These are phyloP conservation scores for Leucoma salicis DNA, from an alignment of 2,888 invertebrate species.

Conservation along the genomic window DNA sequence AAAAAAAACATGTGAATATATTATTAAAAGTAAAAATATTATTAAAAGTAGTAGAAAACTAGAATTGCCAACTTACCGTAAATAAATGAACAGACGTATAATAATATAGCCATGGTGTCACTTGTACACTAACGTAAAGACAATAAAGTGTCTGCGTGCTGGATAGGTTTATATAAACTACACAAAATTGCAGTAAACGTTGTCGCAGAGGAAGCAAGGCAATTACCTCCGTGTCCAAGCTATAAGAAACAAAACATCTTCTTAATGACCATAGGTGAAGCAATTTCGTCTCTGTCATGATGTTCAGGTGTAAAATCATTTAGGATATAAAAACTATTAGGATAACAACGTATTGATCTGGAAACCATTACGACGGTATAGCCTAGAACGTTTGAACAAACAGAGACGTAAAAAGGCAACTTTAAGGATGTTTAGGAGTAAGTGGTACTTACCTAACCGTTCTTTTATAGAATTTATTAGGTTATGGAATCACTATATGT, in stretches of 20 bases:
- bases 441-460: too few species aligned
- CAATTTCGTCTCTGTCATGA: slow-evolving; percentile 17
- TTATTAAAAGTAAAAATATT: too few species aligned
- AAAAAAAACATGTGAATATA: too few species aligned
- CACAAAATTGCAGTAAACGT: slow-evolving; percentile 68
- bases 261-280: slow-evolving; percentile 22
- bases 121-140: slow-evolving; percentile 31
- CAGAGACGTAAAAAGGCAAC: too few species aligned
- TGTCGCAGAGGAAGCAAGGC: slow-evolving; percentile 66
- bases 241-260: slow-evolving; percentile 39
- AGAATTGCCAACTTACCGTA: slow-evolving; percentile 50
- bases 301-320: slow-evolving; percentile 10
- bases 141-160: slow-evolving; percentile 56
- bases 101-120: slow-evolving; percentile 48
- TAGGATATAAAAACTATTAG: too few species aligned
- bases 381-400: too few species aligned
- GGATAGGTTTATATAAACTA: slow-evolving; percentile 67
- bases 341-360: too few species aligned
- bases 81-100: slow-evolving; percentile 44
- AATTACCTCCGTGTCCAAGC: slow-evolving; percentile 53
- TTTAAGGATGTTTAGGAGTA: too few species aligned
- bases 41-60: not conserved
- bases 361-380: too few species aligned
- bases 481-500: too few species aligned
- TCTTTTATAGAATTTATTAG: too few species aligned